Conservation (phyloP, 2,797 vertebrate species). For the Emydoidea blandingii region DNA sequence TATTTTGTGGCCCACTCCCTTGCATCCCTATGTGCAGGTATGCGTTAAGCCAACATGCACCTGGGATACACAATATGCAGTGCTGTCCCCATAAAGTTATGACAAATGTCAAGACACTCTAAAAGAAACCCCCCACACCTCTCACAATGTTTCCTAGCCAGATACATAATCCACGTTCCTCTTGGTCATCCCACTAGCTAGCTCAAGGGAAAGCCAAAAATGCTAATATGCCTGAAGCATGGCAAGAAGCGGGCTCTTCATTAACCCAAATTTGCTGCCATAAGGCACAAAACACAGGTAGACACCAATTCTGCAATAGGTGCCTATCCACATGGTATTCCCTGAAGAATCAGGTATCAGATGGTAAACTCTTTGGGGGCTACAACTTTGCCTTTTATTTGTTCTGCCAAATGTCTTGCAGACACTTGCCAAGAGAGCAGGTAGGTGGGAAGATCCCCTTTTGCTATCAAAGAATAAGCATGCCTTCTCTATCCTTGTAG, state of each 20-base stretch:
- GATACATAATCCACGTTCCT: neutral
- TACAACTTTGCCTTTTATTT: neutral
- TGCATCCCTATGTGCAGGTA: neutral
- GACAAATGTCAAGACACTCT: neutral
- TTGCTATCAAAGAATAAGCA: neutral
- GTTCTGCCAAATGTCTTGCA: neutral
- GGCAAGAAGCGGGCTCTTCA: neutral
- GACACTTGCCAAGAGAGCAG: neutral
- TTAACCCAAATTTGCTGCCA: neutral
- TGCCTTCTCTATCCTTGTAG: neutral
- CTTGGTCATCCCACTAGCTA: neutral
- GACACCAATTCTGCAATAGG: neutral
- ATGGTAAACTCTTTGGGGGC: neutral
- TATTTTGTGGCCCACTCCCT: neutral
- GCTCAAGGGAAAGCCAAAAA: neutral
- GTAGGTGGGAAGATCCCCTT: neutral
- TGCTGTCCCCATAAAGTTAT: neutral
- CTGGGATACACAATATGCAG: neutral
- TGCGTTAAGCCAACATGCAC: neutral
- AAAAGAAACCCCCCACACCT: neutral
- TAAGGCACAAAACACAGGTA: neutral
- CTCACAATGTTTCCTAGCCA: neutral
- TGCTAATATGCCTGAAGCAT: neutral
- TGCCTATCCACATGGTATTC: neutral
- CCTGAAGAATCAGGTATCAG: neutral